A percentile compares a stretch with the other conserved stretches of the same genome.
These are phyloP conservation scores for Pandemis heparana DNA, from an alignment of 2,888 invertebrate genomes.

Conservation along the genomic window DNA sequence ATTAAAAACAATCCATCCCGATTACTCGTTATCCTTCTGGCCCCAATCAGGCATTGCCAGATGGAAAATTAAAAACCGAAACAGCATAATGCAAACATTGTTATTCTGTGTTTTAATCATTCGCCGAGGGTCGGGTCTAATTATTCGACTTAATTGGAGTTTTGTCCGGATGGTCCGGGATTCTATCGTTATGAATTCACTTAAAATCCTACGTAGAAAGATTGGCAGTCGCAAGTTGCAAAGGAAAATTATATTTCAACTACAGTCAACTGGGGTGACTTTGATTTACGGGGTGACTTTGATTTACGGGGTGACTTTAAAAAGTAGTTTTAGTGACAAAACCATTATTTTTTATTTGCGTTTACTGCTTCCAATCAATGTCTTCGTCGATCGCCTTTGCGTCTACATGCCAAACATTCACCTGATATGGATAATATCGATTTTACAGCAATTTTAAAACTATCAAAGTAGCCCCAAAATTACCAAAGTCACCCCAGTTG, in stretches of 20 bases:
- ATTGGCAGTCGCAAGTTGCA: background rate
- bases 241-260: background rate
- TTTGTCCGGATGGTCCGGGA: conserved; percentile 49
- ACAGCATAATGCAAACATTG: conserved; percentile 36
- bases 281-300: no score
- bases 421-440: no score
- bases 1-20: background rate
- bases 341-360: no score
- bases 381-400: no score
- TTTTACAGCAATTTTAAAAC: no score
- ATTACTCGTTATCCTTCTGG: background rate
- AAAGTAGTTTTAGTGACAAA: no score
- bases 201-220: background rate
- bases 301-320: no score
- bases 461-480: no score
- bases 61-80: conserved; percentile 34
- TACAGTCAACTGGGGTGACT: no score
- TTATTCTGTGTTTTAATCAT: conserved; percentile 53
- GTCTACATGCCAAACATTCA: no score
- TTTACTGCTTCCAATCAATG: no score
- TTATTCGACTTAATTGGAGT: conserved; percentile 67
- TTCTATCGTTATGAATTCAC: conserved; percentile 41
- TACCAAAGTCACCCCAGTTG: no score
- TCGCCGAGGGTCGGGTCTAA: conserved; percentile 50
- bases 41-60: conserved; percentile 20